Evolutionary conservation across 1,140 invertebrate genomes (phyloP), one percentile per base, ranked within the genome.

Genomic region (Trichomalopsis sarcophagae): DNA sequence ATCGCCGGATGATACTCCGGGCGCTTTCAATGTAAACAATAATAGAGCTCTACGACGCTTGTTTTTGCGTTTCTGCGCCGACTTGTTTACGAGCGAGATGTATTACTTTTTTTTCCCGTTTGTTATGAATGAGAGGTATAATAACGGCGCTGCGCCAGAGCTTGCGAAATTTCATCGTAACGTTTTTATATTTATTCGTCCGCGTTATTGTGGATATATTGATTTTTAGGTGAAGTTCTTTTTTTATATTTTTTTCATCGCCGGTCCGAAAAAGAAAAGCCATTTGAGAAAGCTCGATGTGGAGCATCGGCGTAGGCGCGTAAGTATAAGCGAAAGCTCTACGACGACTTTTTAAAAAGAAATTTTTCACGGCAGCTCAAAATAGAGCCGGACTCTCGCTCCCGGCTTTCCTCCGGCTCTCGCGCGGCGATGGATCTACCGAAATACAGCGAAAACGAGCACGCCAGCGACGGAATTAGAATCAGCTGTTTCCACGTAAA

Each of bases 401-500:
- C 47, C 14, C 47, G 47, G 2, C 14, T 17, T 50, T 50, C 14
- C 47, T 50, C 47, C 14, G 13, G 47, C 47, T 50, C 47, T 4
- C 47, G 11, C 47, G 44, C 44, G 33, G 27, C 27, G 81, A 14
- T 23, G 44, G 68, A 83, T 75, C 47, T 33, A 77, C 82, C 82
- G 36, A 78, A 84, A 84, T 84, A 78, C 71, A 73, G 62, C 62
- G 82, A 79, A 73, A 79, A 78, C 82, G 82, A 76, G 44, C 30
- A 40, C 76, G 73, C 27, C 40, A 30, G 50, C 66, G 86, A 87
- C 83, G 71, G 85, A 89, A 87, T 88, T 89, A 89, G 88, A 88
- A 89, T 87, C 87, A 87, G 88, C 87, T 88, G 88, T 88, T 89
- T 85, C 84, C 82, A 86, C 87, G 87, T 87, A 88, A 89, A 88